Evolutionary conservation across 1,140 invertebrate genomes (phyloP), one percentile per base, ranked within the genome.

Genomic region (Drosophila azteca): DNA sequence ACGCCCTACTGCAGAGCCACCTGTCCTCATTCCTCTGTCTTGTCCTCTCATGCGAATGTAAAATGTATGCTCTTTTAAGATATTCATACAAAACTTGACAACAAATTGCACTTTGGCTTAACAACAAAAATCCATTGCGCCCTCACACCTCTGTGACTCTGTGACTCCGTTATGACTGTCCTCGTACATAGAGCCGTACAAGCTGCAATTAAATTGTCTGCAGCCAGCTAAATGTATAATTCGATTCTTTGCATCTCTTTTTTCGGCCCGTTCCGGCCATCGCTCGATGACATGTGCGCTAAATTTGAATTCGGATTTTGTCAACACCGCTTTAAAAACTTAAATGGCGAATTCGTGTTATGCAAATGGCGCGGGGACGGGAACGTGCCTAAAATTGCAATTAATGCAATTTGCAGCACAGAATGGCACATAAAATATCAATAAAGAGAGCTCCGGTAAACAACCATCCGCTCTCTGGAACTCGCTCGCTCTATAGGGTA

Each of bases 371-470:
- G 66, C 57, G 73, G 67, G 78, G 61, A 84, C 82, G 81, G 67
- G 73, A 67, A 84, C 82, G 81, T 84, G 81, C 73, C 82, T 78
- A 82, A 85, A 85, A 85, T 85, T 75, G 78, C 81, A 85, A 85
- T 81, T 85, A 87, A 83, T 71, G 61, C 69, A 74, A 70, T 69
- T 69, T 67, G 72, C 52, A 62, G 48, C 29, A 31, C 46, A 68
- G 80, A 72, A 65, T 71, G 70, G 69, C 57, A 52, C 78, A 85
- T 85, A 78, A 82, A 87, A 87, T 79, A 85, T 87, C 83, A 87
- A 81, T 87, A 87, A 87, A 87, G 74, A 84, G 61, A 39, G 65
- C 54, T 45, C 79, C 61, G 64, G 70, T 70, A 63, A 61, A 71
- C 53, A 63, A 26, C 52, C 45, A 31, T 31, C 29, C 29, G 8